phyloP scores from a whole-genome alignment of 2,113 vertebrate genomes.

The Erinaceus europaeus region DNA sequence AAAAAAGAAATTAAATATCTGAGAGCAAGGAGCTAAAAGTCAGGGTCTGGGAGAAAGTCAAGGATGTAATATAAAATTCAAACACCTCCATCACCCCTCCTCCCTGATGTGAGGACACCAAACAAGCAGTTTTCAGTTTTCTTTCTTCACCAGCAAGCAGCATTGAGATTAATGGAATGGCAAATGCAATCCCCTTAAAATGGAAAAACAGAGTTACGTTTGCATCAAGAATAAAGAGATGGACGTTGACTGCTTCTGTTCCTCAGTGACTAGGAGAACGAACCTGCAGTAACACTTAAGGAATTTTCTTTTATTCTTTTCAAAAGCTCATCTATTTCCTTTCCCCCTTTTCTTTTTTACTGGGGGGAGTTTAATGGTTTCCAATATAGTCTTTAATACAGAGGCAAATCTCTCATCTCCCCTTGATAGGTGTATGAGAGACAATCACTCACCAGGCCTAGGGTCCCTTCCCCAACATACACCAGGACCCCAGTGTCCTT shows the following conservation, averaged over 20 bases:
- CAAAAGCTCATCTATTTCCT: background rate
- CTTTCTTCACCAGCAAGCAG: background rate
- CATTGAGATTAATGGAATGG: background rate
- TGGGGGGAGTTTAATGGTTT: too few relatives aligned
- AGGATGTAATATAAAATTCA: background rate
- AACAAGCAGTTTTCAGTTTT: slow-evolving; percentile 14
- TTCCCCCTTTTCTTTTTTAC: too few relatives aligned
- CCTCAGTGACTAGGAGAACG: background rate
- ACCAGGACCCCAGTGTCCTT: too few relatives aligned
- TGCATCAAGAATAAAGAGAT: slow-evolving; percentile 2
- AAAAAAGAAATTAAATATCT: background rate
- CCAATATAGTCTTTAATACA: too few relatives aligned
- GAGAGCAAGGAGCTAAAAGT: background rate
- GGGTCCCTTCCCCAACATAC: too few relatives aligned
- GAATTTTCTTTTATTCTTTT: background rate
- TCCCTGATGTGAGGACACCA: background rate
- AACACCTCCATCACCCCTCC: background rate
- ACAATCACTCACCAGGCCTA: too few relatives aligned
- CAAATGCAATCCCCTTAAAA: background rate
- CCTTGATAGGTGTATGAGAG: too few relatives aligned
- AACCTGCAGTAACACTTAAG: background rate
- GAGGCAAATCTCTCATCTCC: too few relatives aligned
- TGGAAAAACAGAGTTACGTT: slow-evolving; percentile 18
- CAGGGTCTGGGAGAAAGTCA: background rate
- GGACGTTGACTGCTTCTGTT: background rate